Evolutionary conservation across 2,113 vertebrate genomes (phyloP).

Genomic region (Albula glossodonta): DNA sequence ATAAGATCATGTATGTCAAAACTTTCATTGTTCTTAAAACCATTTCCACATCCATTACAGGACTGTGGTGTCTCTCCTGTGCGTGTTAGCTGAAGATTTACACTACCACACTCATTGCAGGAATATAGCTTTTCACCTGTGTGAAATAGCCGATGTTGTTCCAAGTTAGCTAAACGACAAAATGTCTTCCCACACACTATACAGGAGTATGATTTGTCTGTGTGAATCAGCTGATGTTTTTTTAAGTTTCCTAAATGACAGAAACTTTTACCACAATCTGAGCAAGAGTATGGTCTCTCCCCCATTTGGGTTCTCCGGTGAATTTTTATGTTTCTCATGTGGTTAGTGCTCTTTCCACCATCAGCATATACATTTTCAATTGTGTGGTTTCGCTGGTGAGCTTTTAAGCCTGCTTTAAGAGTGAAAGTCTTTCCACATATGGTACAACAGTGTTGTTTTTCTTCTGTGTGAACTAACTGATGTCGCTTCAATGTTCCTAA

Average conservation of each 20-base stretch:
- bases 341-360: neutral
- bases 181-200: slow-evolving; percentile 9
- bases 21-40: neutral
- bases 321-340: neutral
- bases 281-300: slow-evolving; percentile 9
- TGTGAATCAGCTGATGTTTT: slow-evolving; percentile 5
- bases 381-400: slow-evolving; percentile 18
- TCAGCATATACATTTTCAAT: slow-evolving; percentile 16
- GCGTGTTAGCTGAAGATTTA: neutral
- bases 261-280: slow-evolving; percentile 1
- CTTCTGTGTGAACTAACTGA: slow-evolving; percentile 6
- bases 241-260: slow-evolving; percentile 3
- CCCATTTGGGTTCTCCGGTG: slow-evolving; percentile 13
- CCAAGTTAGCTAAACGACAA: neutral
- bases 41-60: neutral
- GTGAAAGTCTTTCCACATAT: slow-evolving; percentile 10
- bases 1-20: neutral
- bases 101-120: neutral
- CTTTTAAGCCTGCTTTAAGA: slow-evolving; percentile 10
- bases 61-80: neutral
- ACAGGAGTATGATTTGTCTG: slow-evolving; percentile 11
- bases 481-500: slow-evolving; percentile 10
- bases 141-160: slow-evolving; percentile 13
- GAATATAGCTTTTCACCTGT: slow-evolving; percentile 9
- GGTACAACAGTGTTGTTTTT: neutral